Conservation (phyloP, 2,113 vertebrate species). For the Stigmatopora argus region DNA sequence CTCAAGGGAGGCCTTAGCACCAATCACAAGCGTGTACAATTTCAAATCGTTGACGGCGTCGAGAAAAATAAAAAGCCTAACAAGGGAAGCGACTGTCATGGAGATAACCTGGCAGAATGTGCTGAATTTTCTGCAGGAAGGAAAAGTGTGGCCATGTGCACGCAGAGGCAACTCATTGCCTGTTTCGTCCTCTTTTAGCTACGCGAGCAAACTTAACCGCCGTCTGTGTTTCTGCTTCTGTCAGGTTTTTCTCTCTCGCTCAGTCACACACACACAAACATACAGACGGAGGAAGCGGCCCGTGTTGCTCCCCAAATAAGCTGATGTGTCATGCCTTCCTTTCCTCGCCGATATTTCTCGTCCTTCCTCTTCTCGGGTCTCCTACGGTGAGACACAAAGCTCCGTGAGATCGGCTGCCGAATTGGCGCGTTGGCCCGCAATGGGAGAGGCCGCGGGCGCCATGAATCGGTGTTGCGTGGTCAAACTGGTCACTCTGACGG, state of each 20-base stretch:
- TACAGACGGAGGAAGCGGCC: constrained; percentile 50
- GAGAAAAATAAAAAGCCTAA: constrained; percentile 15
- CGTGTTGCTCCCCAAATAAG: constrained; percentile 62
- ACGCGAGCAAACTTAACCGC: constrained; percentile 31
- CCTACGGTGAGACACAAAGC: constrained; percentile 4
- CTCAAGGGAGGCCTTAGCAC: neutral
- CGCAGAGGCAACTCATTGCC: constrained; percentile 55
- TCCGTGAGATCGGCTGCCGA: neutral
- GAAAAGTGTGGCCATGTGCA: constrained; percentile 53
- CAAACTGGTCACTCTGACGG: constrained; percentile 73
- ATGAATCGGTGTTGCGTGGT: constrained; percentile 69
- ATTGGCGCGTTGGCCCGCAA: constrained; percentile 13
- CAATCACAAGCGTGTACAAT: neutral
- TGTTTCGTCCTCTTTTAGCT: neutral
- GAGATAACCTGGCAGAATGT: constrained; percentile 65
- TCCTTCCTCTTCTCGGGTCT: constrained; percentile 37
- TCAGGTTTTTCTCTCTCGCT: constrained; percentile 49
- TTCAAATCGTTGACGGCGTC: constrained; percentile 18
- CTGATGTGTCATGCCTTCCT: constrained; percentile 80
- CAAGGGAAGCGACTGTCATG: constrained; percentile 55
- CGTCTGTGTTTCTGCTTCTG: constrained; percentile 58
- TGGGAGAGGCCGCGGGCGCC: constrained; percentile 51
- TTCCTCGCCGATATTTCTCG: constrained; percentile 67
- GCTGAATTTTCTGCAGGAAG: constrained; percentile 58
- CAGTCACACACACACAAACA: neutral